Conservation (phyloP, 2,888 invertebrate species). For the Spisula solida region DNA sequence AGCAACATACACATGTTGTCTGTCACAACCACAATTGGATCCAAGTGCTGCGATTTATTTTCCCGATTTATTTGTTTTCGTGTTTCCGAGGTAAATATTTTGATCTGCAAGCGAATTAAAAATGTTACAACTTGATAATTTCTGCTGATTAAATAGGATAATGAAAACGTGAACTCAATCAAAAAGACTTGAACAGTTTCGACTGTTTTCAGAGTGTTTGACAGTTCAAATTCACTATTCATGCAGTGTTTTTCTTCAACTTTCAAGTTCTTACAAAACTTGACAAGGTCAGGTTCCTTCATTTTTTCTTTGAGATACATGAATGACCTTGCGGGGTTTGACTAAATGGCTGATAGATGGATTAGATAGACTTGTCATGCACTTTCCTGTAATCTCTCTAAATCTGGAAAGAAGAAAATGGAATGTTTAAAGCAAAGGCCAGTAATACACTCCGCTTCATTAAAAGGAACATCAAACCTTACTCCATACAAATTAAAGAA, state of each 20-base stretch:
- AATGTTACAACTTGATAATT: not conserved
- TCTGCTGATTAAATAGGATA: not conserved
- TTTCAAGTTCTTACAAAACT: conserved; percentile 4
- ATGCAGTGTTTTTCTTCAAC: not conserved
- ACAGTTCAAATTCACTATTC: not conserved
- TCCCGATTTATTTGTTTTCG: not conserved
- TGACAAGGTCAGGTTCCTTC: not conserved
- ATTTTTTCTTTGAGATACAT: too few relatives aligned
- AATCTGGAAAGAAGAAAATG: too few relatives aligned
- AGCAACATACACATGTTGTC: conserved; percentile 76
- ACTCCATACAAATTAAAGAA: too few relatives aligned
- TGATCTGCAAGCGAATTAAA: not conserved
- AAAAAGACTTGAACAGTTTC: not conserved
- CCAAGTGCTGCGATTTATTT: conserved; percentile 20
- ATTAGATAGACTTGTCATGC: too few relatives aligned
- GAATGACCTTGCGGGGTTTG: too few relatives aligned
- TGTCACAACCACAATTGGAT: conserved; percentile 55
- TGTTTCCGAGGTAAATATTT: conserved; percentile 16
- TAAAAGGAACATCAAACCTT: too few relatives aligned
- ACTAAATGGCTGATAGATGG: too few relatives aligned
- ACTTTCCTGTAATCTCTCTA: too few relatives aligned
- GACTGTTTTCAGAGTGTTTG: not conserved
- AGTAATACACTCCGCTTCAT: too few relatives aligned
- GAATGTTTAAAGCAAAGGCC: too few relatives aligned
- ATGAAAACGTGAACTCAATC: not conserved